phyloP scores from a whole-genome alignment of 2,888 invertebrate genomes.

The Synergus umbraculus region DNA sequence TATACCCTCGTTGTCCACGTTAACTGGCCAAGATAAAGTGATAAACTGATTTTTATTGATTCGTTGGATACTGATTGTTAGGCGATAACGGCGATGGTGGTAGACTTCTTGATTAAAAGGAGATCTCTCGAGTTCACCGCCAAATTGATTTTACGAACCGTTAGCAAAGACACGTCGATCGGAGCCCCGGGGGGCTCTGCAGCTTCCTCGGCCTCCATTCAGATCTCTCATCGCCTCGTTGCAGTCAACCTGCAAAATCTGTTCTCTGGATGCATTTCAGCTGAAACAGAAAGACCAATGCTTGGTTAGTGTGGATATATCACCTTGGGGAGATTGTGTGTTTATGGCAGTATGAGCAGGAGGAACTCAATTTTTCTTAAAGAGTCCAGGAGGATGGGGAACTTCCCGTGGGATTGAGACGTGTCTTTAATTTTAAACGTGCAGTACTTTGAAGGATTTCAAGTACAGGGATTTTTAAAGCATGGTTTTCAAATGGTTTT shows the following conservation, averaged over 20 bases:
- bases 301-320: background rate
- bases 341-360: background rate
- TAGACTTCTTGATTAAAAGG: slow-evolving; percentile 1
- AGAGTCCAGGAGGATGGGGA: background rate
- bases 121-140: background rate
- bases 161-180: slow-evolving; percentile 64
- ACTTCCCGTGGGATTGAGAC: background rate
- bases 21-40: background rate
- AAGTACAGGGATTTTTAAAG: background rate
- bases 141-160: slow-evolving; percentile 47
- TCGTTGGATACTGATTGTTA: slow-evolving; percentile 23
- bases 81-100: background rate
- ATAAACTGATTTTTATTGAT: background rate
- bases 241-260: slow-evolving; percentile 48
- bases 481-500: no score
- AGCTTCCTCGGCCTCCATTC: slow-evolving; percentile 76
- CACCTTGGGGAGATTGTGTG: background rate
- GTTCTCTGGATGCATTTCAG: slow-evolving; percentile 52
- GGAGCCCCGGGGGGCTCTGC: slow-evolving; percentile 76
- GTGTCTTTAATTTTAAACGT: background rate
- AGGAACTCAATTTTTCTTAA: background rate
- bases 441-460: background rate
- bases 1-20: background rate
- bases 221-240: slow-evolving; percentile 72
- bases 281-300: slow-evolving; percentile 51